Evolutionary conservation across 2,113 vertebrate species (phyloP).

Genomic region (Henicopernis longicauda): DNA sequence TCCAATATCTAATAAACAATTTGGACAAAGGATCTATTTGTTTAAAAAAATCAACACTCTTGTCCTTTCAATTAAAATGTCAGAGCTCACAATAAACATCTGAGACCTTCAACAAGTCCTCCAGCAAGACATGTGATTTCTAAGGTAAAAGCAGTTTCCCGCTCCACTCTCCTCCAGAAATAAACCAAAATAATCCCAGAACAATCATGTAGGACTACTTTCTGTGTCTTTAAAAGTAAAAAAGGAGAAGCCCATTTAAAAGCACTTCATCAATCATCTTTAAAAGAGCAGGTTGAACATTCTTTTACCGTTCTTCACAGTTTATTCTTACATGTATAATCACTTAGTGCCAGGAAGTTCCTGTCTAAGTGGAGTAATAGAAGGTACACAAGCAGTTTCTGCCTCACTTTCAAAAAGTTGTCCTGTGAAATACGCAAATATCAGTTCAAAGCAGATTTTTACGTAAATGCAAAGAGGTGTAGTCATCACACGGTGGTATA

Average conservation of each 20-base stretch:
- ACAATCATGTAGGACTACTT: neutral
- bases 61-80: constrained; percentile 17
- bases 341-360: neutral
- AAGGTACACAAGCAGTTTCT: neutral
- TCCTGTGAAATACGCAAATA: neutral
- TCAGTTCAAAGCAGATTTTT: neutral
- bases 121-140: neutral
- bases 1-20: neutral
- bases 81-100: neutral
- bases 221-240: neutral
- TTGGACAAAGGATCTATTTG: neutral
- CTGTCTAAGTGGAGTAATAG: neutral
- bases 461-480: neutral
- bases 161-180: neutral
- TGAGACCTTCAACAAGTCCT: neutral
- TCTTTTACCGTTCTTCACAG: neutral
- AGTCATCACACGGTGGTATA: neutral
- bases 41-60: neutral
- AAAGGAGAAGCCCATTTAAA: neutral
- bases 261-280: neutral
- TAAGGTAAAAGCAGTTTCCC: neutral
- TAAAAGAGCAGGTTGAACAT: neutral
- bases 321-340: neutral
- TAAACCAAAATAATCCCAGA: neutral
- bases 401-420: neutral